Evolutionary conservation across 2,888 invertebrate species (phyloP), one percentile per base, ranked within the genome.

Genomic region (Melanotus villosus): DNA sequence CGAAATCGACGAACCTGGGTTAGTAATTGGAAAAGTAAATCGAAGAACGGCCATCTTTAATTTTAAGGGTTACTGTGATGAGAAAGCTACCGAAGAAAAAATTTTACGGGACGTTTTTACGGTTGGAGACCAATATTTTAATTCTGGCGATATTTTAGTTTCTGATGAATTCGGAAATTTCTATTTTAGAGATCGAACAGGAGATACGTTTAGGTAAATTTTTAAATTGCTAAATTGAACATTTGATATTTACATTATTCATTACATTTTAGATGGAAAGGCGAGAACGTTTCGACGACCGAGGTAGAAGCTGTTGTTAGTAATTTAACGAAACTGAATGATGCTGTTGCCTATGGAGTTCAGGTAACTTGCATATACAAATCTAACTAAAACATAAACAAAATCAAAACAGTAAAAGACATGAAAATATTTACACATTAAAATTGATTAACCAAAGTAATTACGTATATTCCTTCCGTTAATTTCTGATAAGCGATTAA

Each of bases 221-320:
- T 12, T 16, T n/a, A n/a, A n/a, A 32, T 10, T 10, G 7, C 1
- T 9, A 7, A 3, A 10, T 7, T 26, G 10, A 32, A 32, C 10
- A 10, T 32, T 1, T 1, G 32, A n/a, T n/a, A n/a, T n/a, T 5
- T 32, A 10, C 1, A 1, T 5, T 32, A 32, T 32, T 1, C 10
- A 32, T 1, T 47, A 63, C 50, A 52, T 69, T 75, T 62, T 68
- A 83, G 84, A 59, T 97, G 97, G 97, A 93, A 95, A 81, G 98
- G 99, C 10, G 98, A 99, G 87, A 99, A 99, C 83, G 97, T 99
- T 0, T 93, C 98, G 65, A 98, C 98, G 0, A 92, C 93, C 0
- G 99, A 99, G 86, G 96, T 99, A 16, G 98, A 99, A 86, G 93
- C 93, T 62, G 92, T 95, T 7, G 89, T 98, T 73, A 93, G 93